A percentile compares a stretch with the other conserved stretches of the same genome.
These are phyloP conservation scores for Enteromius radiatus DNA, from an alignment of 2,797 vertebrate species.

Conservation along the genomic window DNA sequence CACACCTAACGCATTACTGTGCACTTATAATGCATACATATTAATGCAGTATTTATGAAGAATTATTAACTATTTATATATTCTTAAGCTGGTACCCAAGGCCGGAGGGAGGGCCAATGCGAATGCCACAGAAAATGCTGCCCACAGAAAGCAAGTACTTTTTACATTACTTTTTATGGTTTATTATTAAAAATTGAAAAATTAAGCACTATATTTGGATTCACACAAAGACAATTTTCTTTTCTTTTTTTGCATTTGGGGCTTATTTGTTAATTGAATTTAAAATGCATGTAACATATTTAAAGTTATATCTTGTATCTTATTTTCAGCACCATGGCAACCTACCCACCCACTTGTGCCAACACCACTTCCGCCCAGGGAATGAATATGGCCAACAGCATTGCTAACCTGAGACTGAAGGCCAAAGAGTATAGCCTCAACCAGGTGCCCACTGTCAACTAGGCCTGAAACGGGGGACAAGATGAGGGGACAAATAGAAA, in stretches of 20 bases:
- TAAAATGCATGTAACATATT: background rate
- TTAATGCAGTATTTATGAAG: constrained; percentile 66
- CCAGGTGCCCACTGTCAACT: constrained; percentile 98
- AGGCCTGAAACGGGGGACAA: constrained; percentile 69
- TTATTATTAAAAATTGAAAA: background rate
- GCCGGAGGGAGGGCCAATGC: constrained; percentile 76
- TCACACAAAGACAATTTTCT: background rate
- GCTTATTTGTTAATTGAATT: background rate
- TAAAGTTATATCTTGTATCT: constrained; percentile 55
- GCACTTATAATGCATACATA: constrained; percentile 65
- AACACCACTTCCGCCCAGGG: constrained; percentile 91
- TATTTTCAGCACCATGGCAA: constrained; percentile 89
- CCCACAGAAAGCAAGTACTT: constrained; percentile 80
- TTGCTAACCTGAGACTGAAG: constrained; percentile 99
- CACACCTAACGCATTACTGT: constrained; percentile 61
- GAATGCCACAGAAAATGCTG: constrained; percentile 81
- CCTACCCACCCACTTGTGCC: constrained; percentile 93
- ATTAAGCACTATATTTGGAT: background rate
- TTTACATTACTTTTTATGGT: constrained; percentile 36
- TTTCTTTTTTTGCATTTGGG: background rate
- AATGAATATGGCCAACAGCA: constrained; percentile 99
- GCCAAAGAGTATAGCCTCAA: constrained; percentile 99
- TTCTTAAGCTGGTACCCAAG: constrained; percentile 80
- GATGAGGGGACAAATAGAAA: constrained; percentile 62
- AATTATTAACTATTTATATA: constrained; percentile 70